These are phyloP conservation scores for Poecilia velifera DNA, from an alignment of 2,797 vertebrate species.

Conservation along the genomic window DNA sequence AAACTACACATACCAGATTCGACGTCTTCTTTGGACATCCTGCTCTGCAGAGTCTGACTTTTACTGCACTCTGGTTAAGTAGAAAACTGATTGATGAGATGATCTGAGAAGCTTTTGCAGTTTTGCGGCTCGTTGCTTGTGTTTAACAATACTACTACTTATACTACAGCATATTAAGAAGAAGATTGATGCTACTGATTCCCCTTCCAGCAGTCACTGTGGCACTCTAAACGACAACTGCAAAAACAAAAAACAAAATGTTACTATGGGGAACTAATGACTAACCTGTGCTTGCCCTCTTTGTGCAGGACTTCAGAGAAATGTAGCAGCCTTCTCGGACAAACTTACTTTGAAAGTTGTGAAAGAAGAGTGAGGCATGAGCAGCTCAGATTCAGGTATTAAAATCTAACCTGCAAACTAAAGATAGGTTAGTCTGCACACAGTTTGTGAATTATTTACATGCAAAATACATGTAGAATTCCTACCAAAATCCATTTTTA, in stretches of 20 bases:
- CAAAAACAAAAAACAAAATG: slow-evolving; percentile 9
- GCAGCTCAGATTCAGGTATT: slow-evolving; percentile 3
- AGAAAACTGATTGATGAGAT: background rate
- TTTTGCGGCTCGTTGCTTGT: slow-evolving; percentile 53
- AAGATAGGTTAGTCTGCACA: slow-evolving; percentile 6
- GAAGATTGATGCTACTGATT: slow-evolving; percentile 3
- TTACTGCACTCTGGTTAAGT: slow-evolving; percentile 3
- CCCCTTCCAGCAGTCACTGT: background rate
- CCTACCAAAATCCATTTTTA: background rate
- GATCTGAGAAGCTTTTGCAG: background rate
- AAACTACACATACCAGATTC: slow-evolving; percentile 41
- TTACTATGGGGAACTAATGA: background rate
- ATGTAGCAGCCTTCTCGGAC: slow-evolving; percentile 9
- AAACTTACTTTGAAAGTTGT: slow-evolving; percentile 13
- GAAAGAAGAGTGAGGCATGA: background rate
- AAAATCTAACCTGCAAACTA: slow-evolving; percentile 11
- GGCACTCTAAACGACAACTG: background rate
- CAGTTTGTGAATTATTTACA: background rate
- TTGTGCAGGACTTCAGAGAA: slow-evolving; percentile 23
- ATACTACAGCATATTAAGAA: slow-evolving; percentile 14
- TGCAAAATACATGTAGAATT: background rate
- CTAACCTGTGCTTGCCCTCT: background rate
- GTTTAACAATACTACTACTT: slow-evolving; percentile 39
- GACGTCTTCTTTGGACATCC: slow-evolving; percentile 50
- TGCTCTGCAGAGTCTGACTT: slow-evolving; percentile 3